These are phyloP conservation scores for Hyaena hyaena DNA, from an alignment of 2,113 vertebrate genomes.

Conservation along the genomic window DNA sequence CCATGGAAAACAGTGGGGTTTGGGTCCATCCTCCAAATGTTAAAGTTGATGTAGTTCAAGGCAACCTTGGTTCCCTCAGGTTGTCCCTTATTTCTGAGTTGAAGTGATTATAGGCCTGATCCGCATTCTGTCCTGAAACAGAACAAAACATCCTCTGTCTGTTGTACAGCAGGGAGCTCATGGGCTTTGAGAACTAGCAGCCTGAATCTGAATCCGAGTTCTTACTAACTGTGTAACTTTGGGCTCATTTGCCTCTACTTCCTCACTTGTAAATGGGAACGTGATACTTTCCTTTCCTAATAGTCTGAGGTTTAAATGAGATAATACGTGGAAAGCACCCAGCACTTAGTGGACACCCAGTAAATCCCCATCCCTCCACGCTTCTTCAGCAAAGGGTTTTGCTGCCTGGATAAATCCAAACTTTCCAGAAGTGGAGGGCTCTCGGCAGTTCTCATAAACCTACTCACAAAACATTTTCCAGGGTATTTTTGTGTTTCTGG, in stretches of 20 bases:
- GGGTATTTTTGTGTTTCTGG: background rate
- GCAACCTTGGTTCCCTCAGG: background rate
- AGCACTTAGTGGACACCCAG: background rate
- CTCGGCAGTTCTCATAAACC: background rate
- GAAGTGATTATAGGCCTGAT: background rate
- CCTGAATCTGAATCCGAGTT: background rate
- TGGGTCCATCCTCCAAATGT: background rate
- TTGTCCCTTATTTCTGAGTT: background rate
- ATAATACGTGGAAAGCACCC: background rate
- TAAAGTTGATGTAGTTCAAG: background rate
- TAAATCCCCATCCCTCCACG: background rate
- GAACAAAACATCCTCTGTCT: background rate
- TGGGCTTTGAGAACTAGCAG: background rate
- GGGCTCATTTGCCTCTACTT: background rate
- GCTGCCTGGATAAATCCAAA: background rate
- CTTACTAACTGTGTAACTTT: background rate
- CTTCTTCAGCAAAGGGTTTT: background rate
- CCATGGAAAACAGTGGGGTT: background rate
- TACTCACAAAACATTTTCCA: background rate
- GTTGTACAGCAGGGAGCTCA: background rate
- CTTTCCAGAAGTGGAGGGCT: background rate
- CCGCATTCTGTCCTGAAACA: background rate
- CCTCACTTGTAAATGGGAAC: background rate
- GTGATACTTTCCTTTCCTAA: background rate
- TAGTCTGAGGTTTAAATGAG: background rate